These are phyloP conservation scores for Choloepus hoffmanni DNA, from an alignment of 2,113 vertebrate genomes.

Conservation along the genomic window DNA sequence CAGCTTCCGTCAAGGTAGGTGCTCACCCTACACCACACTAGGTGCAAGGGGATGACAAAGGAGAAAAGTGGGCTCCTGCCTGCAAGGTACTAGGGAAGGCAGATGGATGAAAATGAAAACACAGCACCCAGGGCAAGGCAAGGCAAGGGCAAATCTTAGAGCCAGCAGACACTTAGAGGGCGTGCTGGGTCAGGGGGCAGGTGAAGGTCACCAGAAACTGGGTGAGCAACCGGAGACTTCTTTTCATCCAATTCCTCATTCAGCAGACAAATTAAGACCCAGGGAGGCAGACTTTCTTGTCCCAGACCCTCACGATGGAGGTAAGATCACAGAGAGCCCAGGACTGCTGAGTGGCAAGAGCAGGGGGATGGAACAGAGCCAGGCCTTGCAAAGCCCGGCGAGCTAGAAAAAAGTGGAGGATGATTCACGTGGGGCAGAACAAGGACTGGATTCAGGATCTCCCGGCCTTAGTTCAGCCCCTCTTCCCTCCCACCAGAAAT, in stretches of 20 bases:
- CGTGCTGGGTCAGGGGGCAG: neutral
- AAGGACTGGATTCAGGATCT: neutral
- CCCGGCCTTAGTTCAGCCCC: neutral
- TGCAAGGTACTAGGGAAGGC: neutral
- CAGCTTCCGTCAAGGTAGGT: neutral
- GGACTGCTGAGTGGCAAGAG: neutral
- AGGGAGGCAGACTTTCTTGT: too few species aligned
- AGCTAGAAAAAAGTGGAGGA: neutral
- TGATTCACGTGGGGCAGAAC: neutral
- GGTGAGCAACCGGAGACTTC: neutral
- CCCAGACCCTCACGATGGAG: too few species aligned
- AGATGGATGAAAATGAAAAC: neutral
- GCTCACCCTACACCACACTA: neutral
- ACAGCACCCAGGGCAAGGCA: rapidly evolving
- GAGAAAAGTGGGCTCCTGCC: neutral
- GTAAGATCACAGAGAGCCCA: neutral
- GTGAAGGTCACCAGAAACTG: neutral
- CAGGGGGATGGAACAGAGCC: rapidly evolving
- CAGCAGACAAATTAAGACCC: neutral
- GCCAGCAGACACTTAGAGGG: rapidly evolving
- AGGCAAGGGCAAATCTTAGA: neutral
- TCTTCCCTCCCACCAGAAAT: neutral
- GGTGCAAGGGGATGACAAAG: neutral
- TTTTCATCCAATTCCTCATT: neutral
- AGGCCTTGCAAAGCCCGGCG: neutral